Base-by-base conservation (phyloP, 2,888 invertebrate species). In the Allophyes oxyacanthae region DNA sequence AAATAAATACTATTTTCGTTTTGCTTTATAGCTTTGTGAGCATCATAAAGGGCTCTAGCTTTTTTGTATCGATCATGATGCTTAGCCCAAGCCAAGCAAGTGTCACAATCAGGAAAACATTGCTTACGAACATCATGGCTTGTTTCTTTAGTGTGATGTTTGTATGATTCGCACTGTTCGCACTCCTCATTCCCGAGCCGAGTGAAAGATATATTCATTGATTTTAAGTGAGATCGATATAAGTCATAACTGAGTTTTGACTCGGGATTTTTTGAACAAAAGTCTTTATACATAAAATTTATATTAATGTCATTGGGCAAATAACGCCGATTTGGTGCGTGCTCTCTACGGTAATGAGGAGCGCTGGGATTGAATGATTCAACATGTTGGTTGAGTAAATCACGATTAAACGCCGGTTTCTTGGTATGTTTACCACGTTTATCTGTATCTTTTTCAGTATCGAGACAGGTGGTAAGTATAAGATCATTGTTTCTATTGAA, bases 311-410 rank as follows among this genome's bases (percentile, higher is more conserved):
- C 71, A 48, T 52, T 70, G 4, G 62, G 66, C 20, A 75, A 40
- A 45, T 71, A 74, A 14, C 59, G 44, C 20, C 70, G 56, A 14
- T 50, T 28, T 15, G 71, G 75, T 25, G 77, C 74, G 45, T 75
- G 69, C 36, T 72, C 75, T 8, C 71, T 59, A 15, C 74, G 54
- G 41, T 78, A 72, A 15, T 78, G 73, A 5, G 69, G 67, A 40
- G 40, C 71, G 44, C 20, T 10, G 8, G 72, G 77, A 14, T 68
- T 57, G 41, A 77, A 73, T 4, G 51, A 73, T 52, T 70, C 66
- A 14, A 77, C 52, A 20, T 74, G 68, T 43, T 56, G 33, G 10
- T 14, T 71, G 0, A 73, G 41, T 34, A 67, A 42, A 54, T 62
- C 26, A 1, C 71, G 68, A 57, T 74, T 53, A 56, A 61, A 57